Percentiles rank a stretch among this genome's conserved stretches.
Evolutionary conservation across 2,888 invertebrate genomes (phyloP).

Genomic region (Dioctria linearis): DNA sequence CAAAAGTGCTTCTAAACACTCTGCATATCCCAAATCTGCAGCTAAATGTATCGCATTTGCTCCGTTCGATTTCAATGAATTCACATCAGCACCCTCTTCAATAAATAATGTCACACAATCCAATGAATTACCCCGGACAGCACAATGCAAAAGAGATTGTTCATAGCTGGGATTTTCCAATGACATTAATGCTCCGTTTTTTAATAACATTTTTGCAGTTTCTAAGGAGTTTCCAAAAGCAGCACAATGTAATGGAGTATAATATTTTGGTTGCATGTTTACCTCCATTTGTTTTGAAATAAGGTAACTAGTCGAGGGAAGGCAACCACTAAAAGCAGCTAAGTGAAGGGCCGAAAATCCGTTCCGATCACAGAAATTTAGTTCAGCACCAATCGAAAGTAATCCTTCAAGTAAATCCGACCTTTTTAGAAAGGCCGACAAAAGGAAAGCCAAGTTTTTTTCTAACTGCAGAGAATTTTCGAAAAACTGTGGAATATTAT

Average conservation of each 20-base stretch:
- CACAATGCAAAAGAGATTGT: constrained; percentile 87
- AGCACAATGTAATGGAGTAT: constrained; percentile 90
- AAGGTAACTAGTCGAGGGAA: constrained; percentile 79
- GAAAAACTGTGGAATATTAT: constrained; percentile 73
- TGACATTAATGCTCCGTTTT: constrained; percentile 79
- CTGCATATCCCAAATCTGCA: constrained; percentile 84
- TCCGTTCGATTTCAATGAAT: constrained; percentile 83
- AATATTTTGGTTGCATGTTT: constrained; percentile 79
- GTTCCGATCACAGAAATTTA: constrained; percentile 80
- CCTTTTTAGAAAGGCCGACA: constrained; percentile 82
- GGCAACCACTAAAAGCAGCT: constrained; percentile 84
- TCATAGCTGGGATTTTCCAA: constrained; percentile 80
- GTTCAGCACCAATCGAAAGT: constrained; percentile 79
- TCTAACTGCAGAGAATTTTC: constrained; percentile 77
- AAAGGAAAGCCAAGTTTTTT: constrained; percentile 80
- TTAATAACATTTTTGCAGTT: constrained; percentile 84
- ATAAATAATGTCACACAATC: constrained; percentile 85
- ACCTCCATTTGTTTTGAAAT: constrained; percentile 80
- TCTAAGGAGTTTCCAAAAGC: constrained; percentile 90
- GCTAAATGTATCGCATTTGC: constrained; percentile 86
- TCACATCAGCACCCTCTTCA: constrained; percentile 79
- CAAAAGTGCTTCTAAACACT: constrained; percentile 82
- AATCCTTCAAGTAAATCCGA: constrained; percentile 78
- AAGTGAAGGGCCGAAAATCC: constrained; percentile 84
- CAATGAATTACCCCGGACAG: constrained; percentile 87